Evolutionary conservation across 64 coral and sea anemone species (phyloP).

Genomic region (Astreopora myriophthalma): DNA sequence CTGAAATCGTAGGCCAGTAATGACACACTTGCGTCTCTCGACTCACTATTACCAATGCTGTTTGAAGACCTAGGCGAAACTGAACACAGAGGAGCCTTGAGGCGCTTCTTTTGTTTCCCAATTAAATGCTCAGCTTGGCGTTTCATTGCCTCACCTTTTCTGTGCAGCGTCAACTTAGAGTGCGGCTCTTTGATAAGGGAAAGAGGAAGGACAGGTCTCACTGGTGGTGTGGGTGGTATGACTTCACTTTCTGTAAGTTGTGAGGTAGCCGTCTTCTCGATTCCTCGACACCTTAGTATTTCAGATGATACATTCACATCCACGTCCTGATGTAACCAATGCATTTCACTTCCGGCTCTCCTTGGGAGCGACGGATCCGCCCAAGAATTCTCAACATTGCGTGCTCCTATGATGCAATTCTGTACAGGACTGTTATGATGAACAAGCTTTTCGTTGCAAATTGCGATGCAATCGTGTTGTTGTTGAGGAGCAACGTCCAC

Average conservation of each 20-base stretch:
- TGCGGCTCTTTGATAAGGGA: not conserved
- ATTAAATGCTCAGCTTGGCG: not conserved
- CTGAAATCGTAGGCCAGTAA: not conserved
- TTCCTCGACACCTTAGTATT: not conserved
- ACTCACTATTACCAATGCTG: not conserved
- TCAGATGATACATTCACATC: not conserved
- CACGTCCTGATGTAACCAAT: not conserved
- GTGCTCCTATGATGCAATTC: not conserved
- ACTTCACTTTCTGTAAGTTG: constrained; percentile 14
- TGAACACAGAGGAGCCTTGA: not conserved
- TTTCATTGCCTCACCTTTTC: not conserved
- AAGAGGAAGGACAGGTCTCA: not conserved
- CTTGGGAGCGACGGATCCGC: constrained; percentile 2
- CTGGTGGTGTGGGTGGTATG: constrained; percentile 35
- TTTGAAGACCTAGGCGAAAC: not conserved
- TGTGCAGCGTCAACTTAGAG: not conserved
- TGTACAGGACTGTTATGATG: not conserved
- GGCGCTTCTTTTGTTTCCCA: not conserved
- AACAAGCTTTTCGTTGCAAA: not conserved
- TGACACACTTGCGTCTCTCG: not conserved
- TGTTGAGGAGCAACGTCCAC: not conserved
- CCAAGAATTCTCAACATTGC: not conserved
- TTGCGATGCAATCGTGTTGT: not conserved
- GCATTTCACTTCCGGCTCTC: not conserved
- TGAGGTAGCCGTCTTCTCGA: not conserved